Evolutionary conservation across 2,888 invertebrate species (phyloP).

Genomic region (Yponomeuta evonymella): DNA sequence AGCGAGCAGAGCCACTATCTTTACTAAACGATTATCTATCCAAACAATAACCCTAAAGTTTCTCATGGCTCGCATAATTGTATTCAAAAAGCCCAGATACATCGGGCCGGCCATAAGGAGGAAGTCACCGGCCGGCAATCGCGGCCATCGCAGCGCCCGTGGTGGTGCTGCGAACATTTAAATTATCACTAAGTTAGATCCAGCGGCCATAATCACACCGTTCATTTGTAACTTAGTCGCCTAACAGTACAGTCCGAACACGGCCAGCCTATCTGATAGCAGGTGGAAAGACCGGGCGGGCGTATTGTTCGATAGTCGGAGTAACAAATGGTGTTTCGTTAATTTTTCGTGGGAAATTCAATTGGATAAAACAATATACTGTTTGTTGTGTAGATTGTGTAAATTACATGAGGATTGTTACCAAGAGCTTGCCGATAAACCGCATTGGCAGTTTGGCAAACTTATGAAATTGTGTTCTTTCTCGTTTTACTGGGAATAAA

Average conservation of each 20-base stretch:
- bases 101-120: constrained; percentile 53
- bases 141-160: constrained; percentile 50
- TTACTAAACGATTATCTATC: constrained; percentile 13
- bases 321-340: constrained; percentile 74
- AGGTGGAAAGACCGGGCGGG: constrained; percentile 48
- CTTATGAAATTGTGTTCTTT: no score
- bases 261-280: constrained; percentile 62
- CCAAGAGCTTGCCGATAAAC: no score
- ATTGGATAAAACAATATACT: background rate
- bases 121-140: constrained; percentile 61
- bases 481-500: no score
- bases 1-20: constrained; percentile 4
- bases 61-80: constrained; percentile 42
- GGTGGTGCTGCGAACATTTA: constrained; percentile 67
- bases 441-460: no score
- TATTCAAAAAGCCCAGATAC: constrained; percentile 62
- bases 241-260: constrained; percentile 50
- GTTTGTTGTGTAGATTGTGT: no score
- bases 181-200: constrained; percentile 71
- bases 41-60: constrained; percentile 16
- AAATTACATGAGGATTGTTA: no score
- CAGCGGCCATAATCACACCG: constrained; percentile 68
- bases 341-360: constrained; percentile 35
- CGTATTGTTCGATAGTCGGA: constrained; percentile 74
- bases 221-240: constrained; percentile 69